These are phyloP conservation scores for Zaprionus lachaisei DNA, from an alignment of 1,140 invertebrate genomes.

Conservation along the genomic window DNA sequence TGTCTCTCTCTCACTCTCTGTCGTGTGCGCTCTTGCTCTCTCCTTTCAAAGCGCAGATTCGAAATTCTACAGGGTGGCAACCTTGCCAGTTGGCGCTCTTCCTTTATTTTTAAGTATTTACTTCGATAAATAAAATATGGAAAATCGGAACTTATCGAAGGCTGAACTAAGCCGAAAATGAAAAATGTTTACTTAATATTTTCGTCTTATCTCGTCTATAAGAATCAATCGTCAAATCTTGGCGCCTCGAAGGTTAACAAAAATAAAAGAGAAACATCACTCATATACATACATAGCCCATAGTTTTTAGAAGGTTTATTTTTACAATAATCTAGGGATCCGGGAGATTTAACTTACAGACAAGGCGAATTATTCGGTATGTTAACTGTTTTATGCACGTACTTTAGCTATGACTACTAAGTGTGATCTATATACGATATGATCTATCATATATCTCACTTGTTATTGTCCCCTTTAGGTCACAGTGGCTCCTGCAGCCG, in stretches of 20 bases:
- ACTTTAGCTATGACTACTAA: neutral
- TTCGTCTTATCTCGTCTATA: too few relatives aligned
- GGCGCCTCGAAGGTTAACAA: too few relatives aligned
- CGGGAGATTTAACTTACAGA: neutral
- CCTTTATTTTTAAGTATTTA: neutral
- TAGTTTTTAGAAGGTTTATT: constrained; percentile 5
- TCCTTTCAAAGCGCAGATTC: neutral
- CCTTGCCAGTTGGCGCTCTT: neutral
- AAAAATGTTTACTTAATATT: too few relatives aligned
- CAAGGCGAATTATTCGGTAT: neutral
- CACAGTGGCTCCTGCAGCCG: constrained; percentile 87
- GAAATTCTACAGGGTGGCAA: neutral
- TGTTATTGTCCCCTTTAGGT: too few relatives aligned
- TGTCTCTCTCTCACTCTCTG: neutral
- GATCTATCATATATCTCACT: neutral
- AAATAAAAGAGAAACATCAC: neutral
- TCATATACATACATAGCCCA: neutral
- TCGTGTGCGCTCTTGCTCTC: constrained; percentile 1
- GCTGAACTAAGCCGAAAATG: too few relatives aligned
- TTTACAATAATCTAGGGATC: neutral
- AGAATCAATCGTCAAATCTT: too few relatives aligned
- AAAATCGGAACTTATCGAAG: neutral
- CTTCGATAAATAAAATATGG: neutral
- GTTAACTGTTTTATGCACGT: constrained; percentile 1
- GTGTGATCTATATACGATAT: neutral